Evolutionary conservation across 2,113 vertebrate genomes (phyloP).

Genomic region (Macrotis lagotis): DNA sequence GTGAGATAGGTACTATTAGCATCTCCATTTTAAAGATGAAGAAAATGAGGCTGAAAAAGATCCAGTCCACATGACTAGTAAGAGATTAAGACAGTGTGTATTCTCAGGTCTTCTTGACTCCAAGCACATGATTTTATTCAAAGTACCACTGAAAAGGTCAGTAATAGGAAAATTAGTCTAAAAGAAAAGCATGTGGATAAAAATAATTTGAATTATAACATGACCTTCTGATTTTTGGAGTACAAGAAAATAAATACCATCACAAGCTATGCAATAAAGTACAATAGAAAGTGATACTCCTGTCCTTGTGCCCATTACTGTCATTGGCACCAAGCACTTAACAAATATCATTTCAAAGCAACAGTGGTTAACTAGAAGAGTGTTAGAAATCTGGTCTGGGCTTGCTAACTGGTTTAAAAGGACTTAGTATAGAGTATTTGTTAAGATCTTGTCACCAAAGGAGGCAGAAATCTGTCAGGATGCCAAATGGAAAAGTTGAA

Average conservation of each 20-base stretch:
- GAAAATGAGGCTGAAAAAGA: not conserved
- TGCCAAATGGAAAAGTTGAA: slow-evolving; percentile 77
- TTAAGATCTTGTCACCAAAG: slow-evolving; percentile 77
- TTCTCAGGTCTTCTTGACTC: not conserved
- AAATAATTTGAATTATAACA: slow-evolving; percentile 66
- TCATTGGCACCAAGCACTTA: slow-evolving; percentile 65
- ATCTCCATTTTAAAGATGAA: not conserved
- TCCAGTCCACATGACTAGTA: not conserved
- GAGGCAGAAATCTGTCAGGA: slow-evolving; percentile 73
- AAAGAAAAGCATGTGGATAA: slow-evolving; percentile 55
- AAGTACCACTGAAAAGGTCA: not conserved
- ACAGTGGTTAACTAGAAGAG: slow-evolving; percentile 67
- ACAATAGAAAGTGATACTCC: slow-evolving; percentile 24
- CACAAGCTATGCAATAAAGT: slow-evolving; percentile 50
- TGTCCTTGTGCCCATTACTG: slow-evolving; percentile 53
- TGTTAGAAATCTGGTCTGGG: slow-evolving; percentile 67
- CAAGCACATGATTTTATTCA: not conserved
- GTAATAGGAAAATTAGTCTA: slow-evolving; percentile 3
- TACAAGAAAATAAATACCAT: slow-evolving; percentile 62
- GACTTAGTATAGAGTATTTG: slow-evolving; percentile 64
- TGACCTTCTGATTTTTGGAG: slow-evolving; percentile 67
- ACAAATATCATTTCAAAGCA: slow-evolving; percentile 68
- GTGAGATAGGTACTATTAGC: not conserved
- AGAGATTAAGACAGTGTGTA: not conserved
- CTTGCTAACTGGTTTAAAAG: slow-evolving; percentile 68